Conservation (phyloP, 2,888 invertebrate species). For the Platycheirus rosarum region DNA sequence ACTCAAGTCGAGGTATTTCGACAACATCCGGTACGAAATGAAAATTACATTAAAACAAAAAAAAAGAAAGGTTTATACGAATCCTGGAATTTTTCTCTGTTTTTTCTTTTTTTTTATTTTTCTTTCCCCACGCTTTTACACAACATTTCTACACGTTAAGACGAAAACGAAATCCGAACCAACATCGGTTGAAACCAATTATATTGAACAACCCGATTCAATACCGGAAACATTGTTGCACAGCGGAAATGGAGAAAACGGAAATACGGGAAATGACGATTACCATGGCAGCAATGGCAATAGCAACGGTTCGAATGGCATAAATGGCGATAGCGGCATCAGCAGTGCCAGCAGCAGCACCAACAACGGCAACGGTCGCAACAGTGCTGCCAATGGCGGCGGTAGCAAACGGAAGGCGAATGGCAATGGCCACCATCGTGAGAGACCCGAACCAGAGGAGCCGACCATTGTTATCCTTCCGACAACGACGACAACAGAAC, state of each 20-base stretch:
- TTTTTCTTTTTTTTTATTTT: background rate
- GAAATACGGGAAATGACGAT: conserved; percentile 82
- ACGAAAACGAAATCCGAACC: conserved; percentile 79
- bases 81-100: conserved; percentile 29
- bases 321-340: conserved; percentile 72
- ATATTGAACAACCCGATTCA: conserved; percentile 82
- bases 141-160: conserved; percentile 33
- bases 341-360: conserved; percentile 66
- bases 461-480: conserved; percentile 81
- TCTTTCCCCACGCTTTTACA: conserved; percentile 15
- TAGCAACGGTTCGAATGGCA: conserved; percentile 72
- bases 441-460: conserved; percentile 80
- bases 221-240: conserved; percentile 79
- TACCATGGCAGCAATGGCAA: conserved; percentile 78
- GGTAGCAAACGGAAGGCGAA: conserved; percentile 73
- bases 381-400: conserved; percentile 68
- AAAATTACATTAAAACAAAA: conserved; percentile 62
- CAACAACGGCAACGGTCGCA: conserved; percentile 75
- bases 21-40: conserved; percentile 76
- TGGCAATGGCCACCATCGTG: conserved; percentile 75
- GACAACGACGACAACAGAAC: conserved; percentile 83
- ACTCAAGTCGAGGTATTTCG: conserved; percentile 78
- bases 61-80: conserved; percentile 42
- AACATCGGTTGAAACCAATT: conserved; percentile 82
- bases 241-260: conserved; percentile 82